A percentile compares a stretch with the other conserved stretches of the same genome.
Evolutionary conservation across 2,113 vertebrate genomes (phyloP).

Genomic region (Pavo muticus): DNA sequence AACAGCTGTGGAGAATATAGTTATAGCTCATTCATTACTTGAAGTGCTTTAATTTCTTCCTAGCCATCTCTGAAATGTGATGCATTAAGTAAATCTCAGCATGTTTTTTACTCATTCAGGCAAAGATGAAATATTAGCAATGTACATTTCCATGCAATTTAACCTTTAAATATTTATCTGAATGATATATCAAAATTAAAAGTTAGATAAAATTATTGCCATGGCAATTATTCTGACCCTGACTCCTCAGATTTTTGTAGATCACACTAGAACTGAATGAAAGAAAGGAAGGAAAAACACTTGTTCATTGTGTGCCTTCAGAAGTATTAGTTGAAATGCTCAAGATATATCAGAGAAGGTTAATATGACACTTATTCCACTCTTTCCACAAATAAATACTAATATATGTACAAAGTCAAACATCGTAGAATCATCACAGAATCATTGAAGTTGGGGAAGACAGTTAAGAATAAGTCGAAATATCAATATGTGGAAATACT

Average conservation of each 20-base stretch:
- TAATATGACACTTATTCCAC: too few species aligned
- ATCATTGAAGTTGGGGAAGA: neutral
- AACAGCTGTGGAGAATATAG: constrained; percentile 43
- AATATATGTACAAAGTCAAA: neutral
- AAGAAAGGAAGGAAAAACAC: neutral
- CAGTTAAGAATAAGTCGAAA: neutral
- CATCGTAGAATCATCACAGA: neutral
- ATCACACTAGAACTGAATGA: neutral
- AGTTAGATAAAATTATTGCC: neutral
- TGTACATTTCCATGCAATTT: neutral
- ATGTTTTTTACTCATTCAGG: constrained; percentile 16
- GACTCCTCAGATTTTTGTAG: constrained; percentile 4
- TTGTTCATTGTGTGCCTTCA: neutral
- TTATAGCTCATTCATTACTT: constrained; percentile 42
- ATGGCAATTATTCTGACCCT: neutral
- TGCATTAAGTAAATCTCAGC: constrained; percentile 28
- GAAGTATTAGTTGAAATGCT: neutral
- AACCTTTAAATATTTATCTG: neutral
- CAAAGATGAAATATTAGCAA: constrained; percentile 22
- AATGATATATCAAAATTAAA: neutral
- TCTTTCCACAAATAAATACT: constrained; percentile 17
- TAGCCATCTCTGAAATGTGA: constrained; percentile 11
- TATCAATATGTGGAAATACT: neutral
- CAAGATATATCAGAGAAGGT: neutral
- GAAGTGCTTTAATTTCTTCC: constrained; percentile 35